phyloP scores from a whole-genome alignment of 1,140 invertebrate species.

The Metaphire vulgaris region DNA sequence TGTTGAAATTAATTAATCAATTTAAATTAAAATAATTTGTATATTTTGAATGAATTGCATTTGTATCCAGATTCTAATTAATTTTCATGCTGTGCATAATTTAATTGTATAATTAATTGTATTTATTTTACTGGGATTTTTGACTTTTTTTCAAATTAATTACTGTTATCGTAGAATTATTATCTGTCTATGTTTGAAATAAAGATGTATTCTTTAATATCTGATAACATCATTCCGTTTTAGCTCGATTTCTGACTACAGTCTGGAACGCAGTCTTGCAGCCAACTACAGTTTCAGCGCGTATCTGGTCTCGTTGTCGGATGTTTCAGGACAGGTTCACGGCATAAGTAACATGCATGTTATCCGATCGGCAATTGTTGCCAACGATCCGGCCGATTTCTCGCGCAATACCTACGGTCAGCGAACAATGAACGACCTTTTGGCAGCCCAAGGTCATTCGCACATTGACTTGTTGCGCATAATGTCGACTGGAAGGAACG shows the following conservation, averaged over 20 bases:
- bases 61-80: too few species aligned
- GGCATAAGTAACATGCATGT: constrained; percentile 35
- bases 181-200: too few species aligned
- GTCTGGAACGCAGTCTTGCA: constrained; percentile 38
- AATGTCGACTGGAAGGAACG: constrained; percentile 33
- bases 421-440: constrained; percentile 41
- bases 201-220: background rate
- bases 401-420: constrained; percentile 44
- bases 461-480: constrained; percentile 44
- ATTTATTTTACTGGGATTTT: too few species aligned
- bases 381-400: constrained; percentile 48
- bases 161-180: too few species aligned
- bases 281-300: constrained; percentile 38
- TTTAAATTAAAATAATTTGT: too few species aligned
- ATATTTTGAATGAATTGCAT: too few species aligned
- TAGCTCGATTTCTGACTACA: constrained; percentile 38
- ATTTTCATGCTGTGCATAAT: too few species aligned
- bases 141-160: too few species aligned
- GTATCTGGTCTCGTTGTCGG: constrained; percentile 35
- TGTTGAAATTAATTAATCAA: too few species aligned
- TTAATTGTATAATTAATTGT: too few species aligned
- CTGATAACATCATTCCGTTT: constrained; percentile 33
- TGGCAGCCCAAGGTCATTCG: background rate
- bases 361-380: constrained; percentile 38
- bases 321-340: constrained; percentile 8